phyloP scores from a whole-genome alignment of 2,888 invertebrate species.

The Caenorhabditis parvicauda region DNA sequence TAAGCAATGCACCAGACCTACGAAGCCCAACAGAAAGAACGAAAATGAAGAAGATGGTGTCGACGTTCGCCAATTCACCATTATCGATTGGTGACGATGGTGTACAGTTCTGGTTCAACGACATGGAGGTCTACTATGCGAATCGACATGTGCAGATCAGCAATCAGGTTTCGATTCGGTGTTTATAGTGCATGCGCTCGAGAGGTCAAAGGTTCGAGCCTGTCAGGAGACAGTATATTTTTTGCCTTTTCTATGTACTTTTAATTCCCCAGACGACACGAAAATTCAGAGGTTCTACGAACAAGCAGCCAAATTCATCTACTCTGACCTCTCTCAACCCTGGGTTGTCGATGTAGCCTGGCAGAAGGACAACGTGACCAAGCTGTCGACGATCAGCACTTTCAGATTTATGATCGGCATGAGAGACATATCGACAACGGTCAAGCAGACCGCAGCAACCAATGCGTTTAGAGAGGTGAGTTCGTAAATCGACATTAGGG shows the following conservation, averaged over 20 bases:
- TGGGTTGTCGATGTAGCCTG: constrained; percentile 49
- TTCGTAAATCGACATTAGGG: background rate
- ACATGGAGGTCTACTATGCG: constrained; percentile 42
- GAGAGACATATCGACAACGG: constrained; percentile 49
- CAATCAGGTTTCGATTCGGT: constrained; percentile 15
- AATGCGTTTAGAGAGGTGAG: constrained; percentile 39
- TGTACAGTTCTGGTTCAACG: constrained; percentile 51
- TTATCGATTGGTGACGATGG: constrained; percentile 48
- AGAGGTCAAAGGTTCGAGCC: too few relatives aligned
- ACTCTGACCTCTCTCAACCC: constrained; percentile 31
- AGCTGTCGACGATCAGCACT: constrained; percentile 21
- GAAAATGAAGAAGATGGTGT: constrained; percentile 38
- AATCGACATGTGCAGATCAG: constrained; percentile 3
- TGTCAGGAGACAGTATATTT: too few relatives aligned
- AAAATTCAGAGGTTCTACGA: constrained; percentile 40
- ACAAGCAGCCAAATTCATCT: constrained; percentile 43
- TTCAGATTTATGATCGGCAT: constrained; percentile 53
- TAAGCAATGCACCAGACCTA: constrained; percentile 50
- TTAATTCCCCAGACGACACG: background rate
- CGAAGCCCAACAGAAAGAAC: constrained; percentile 30
- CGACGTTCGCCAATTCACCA: constrained; percentile 45
- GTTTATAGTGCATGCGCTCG: too few relatives aligned
- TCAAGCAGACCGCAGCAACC: constrained; percentile 47
- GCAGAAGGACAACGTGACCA: constrained; percentile 12
- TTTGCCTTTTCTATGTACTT: background rate